Conservation (phyloP, 1,140 invertebrate species). For the Eupeodes corollae region DNA sequence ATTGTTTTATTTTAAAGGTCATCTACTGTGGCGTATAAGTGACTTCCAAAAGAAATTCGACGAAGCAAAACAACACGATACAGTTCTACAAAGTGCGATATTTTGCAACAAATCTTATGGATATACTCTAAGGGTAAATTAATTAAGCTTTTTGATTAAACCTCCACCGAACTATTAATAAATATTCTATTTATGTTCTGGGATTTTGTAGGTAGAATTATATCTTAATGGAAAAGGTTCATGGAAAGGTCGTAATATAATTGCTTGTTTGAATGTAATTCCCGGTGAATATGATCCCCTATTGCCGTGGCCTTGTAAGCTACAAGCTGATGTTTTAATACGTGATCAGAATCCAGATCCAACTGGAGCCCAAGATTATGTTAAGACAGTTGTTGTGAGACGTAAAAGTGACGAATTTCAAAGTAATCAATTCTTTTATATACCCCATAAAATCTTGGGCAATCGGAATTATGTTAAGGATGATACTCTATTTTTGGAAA, state of each 20-base stretch:
- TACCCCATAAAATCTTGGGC: constrained; percentile 53
- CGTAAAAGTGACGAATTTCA: constrained; percentile 42
- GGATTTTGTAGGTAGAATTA: constrained; percentile 46
- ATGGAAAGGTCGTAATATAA: constrained; percentile 58
- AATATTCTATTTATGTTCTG: background rate
- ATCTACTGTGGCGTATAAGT: constrained; percentile 56
- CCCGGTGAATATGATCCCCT: constrained; percentile 56
- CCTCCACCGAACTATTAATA: background rate
- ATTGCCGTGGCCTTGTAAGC: constrained; percentile 54
- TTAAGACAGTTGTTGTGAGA: constrained; percentile 37
- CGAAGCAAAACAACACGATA: constrained; percentile 50
- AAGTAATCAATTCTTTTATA: constrained; percentile 57
- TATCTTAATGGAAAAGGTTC: constrained; percentile 58
- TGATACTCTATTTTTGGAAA: constrained; percentile 52
- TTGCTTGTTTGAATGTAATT: constrained; percentile 51
- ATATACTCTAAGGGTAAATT: constrained; percentile 53
- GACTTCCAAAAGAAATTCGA: constrained; percentile 51
- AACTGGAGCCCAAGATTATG: constrained; percentile 40
- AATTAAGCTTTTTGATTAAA: background rate
- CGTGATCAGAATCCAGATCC: constrained; percentile 46
- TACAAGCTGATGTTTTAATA: constrained; percentile 48
- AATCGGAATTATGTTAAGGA: constrained; percentile 54
- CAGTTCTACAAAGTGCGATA: constrained; percentile 47
- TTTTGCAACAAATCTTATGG: constrained; percentile 57
- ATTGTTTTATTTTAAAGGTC: constrained; percentile 33